Base-by-base conservation (phyloP, 2,113 vertebrate species). In the Hiodon tergisus region DNA sequence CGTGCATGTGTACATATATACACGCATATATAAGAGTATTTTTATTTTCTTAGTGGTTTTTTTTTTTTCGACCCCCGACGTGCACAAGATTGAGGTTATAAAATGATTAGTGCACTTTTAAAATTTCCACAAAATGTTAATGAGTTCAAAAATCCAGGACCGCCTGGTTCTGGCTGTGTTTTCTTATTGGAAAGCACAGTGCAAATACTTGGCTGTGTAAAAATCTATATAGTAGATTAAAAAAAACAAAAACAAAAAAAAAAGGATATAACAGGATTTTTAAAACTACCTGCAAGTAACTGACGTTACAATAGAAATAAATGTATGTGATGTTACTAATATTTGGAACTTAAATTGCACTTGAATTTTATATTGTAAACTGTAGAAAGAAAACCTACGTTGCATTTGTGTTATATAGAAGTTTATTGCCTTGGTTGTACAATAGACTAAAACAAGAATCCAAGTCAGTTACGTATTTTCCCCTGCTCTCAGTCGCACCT, bases 261-360 rank as follows among this genome's bases (percentile, higher is more conserved):
- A 51, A 84, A 51, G 81, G 80, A 73, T 78, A 77, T 78, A 86
- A 81, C 72, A 83, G 82, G 75, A 80, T 77, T 80, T 85, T 31
- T 31, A 83, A 78, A 87, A 89, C 89, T 91, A 90, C 88, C 88
- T 91, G 84, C 79, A 80, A 82, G 86, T 87, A 88, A 86, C 86
- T 78, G 79, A 84, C 51, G 87, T 89, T 88, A 79, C 88, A 81
- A 85, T 83, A 88, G 84, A 86, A 82, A 86, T 83, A 86, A 82
- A 84, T 88, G 83, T 89, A 80, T 86, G 87, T 88, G 83, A 85
- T 88, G 85, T 90, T 87, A 88, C 83, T 91, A 89, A 88, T 92
- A 89, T 91, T 91, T 90, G 88, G 89, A 90, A 88, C 83, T 87
- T 91, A 87, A 87, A 90, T 92, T 92, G 91, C 90, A 92, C 91